These are phyloP conservation scores for Mesodorylaimus sp. DNA, from an alignment of 2,888 invertebrate species.

Conservation along the genomic window DNA sequence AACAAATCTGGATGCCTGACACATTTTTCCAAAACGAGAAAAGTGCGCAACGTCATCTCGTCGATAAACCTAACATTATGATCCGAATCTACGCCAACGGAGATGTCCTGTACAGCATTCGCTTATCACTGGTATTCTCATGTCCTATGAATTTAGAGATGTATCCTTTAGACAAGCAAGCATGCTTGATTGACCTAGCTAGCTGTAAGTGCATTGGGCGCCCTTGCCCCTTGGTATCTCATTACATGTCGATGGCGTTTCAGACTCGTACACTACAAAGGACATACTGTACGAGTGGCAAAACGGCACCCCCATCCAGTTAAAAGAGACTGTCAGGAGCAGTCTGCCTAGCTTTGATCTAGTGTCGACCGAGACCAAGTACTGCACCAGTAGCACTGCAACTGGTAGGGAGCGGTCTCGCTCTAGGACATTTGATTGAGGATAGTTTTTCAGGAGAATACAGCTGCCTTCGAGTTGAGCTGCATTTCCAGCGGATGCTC, in stretches of 20 bases:
- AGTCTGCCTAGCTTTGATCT: slow-evolving; percentile 70
- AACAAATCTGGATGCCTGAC: slow-evolving; percentile 44
- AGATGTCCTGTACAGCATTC: slow-evolving; percentile 57
- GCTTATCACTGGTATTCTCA: slow-evolving; percentile 35
- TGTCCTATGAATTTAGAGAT: slow-evolving; percentile 38
- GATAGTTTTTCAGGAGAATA: slow-evolving; percentile 66
- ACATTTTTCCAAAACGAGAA: no score
- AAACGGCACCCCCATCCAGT: slow-evolving; percentile 68
- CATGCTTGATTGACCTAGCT: slow-evolving; percentile 10
- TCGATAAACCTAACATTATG: slow-evolving; percentile 50
- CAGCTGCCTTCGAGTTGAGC: slow-evolving; percentile 87
- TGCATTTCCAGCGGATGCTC: slow-evolving; percentile 91
- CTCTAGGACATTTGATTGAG: background rate
- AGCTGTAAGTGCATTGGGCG: slow-evolving; percentile 8
- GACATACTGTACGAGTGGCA: slow-evolving; percentile 87
- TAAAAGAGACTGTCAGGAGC: slow-evolving; percentile 44
- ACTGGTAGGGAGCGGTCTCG: slow-evolving; percentile 47
- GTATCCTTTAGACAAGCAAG: slow-evolving; percentile 8
- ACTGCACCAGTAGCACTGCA: slow-evolving; percentile 88
- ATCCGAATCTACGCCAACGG: slow-evolving; percentile 83
- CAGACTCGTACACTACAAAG: slow-evolving; percentile 91
- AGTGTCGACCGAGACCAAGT: slow-evolving; percentile 81
- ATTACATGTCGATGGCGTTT: slow-evolving; percentile 15
- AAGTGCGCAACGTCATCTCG: slow-evolving; percentile 53
- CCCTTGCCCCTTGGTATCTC: background rate